phyloP scores from a whole-genome alignment of 1,140 invertebrate species.

The Bombus waltoni region DNA sequence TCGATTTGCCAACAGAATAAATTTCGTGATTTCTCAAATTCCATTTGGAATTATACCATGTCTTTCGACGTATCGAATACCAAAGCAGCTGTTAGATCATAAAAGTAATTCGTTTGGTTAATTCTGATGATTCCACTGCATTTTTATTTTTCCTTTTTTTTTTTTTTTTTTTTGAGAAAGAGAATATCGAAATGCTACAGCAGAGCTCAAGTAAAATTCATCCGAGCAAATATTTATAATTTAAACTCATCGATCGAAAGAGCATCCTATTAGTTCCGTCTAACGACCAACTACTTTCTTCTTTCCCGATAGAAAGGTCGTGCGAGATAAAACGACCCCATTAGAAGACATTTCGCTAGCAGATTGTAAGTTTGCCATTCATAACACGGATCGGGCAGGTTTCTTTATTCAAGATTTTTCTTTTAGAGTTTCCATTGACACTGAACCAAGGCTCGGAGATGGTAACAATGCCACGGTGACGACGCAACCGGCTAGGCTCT shows the following conservation, averaged over 20 bases:
- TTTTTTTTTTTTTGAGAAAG: no score
- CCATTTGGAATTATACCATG: no score
- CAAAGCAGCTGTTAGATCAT: background rate
- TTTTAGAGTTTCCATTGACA: slow-evolving; percentile 71
- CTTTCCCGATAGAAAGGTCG: no score
- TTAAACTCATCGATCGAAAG: slow-evolving; percentile 1
- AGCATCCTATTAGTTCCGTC: slow-evolving; percentile 46
- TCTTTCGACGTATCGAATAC: no score
- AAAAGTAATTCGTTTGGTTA: background rate
- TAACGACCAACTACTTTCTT: background rate
- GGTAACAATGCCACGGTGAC: slow-evolving; percentile 68
- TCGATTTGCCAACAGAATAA: no score
- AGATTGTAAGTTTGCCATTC: slow-evolving; percentile 76
- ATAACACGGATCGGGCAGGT: slow-evolving; percentile 48
- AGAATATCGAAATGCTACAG: background rate
- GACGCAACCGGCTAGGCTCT: slow-evolving; percentile 64
- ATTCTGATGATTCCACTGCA: background rate
- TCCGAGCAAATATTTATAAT: background rate
- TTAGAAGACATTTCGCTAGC: slow-evolving; percentile 71
- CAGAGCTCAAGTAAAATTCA: background rate
- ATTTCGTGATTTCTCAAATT: no score
- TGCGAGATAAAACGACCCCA: slow-evolving; percentile 40
- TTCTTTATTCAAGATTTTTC: slow-evolving; percentile 74
- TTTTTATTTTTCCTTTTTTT: background rate
- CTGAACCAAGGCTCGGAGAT: slow-evolving; percentile 20